These are phyloP conservation scores for Chelon labrosus DNA, from an alignment of 2,797 vertebrate genomes.

Conservation along the genomic window DNA sequence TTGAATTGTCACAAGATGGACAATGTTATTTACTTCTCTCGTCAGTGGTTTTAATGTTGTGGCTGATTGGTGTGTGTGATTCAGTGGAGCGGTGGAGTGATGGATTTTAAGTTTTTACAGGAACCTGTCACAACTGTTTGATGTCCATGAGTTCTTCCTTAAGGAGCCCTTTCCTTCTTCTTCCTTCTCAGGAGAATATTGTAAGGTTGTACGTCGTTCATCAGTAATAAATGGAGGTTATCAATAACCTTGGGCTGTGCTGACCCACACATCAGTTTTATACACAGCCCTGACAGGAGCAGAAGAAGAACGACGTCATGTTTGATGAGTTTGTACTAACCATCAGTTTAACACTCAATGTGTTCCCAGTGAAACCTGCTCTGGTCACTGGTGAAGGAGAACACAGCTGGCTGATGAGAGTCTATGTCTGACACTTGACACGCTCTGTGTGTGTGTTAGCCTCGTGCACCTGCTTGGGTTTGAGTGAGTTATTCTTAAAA, in stretches of 20 bases:
- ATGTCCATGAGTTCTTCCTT: slow-evolving; percentile 16
- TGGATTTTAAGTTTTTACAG: slow-evolving; percentile 19
- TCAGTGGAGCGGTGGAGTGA: neutral
- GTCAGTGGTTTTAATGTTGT: no score
- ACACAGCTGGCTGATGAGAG: slow-evolving; percentile 15
- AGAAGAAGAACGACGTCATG: slow-evolving; percentile 8
- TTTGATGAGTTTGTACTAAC: slow-evolving; percentile 21
- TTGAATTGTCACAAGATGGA: no score
- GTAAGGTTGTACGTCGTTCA: slow-evolving; percentile 49
- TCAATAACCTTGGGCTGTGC: slow-evolving; percentile 37
- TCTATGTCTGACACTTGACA: neutral
- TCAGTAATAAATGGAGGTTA: slow-evolving; percentile 46
- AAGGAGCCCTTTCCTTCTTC: slow-evolving; percentile 14
- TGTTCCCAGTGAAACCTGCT: slow-evolving; percentile 23
- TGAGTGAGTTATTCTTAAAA: slow-evolving; percentile 27
- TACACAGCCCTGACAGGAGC: slow-evolving; percentile 2
- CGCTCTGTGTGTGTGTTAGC: neutral
- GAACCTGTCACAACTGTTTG: slow-evolving; percentile 41
- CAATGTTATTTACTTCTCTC: no score
- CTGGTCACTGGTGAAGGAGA: slow-evolving; percentile 12
- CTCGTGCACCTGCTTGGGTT: neutral
- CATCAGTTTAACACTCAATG: slow-evolving; percentile 38
- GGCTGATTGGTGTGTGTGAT: neutral
- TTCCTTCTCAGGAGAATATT: slow-evolving; percentile 26
- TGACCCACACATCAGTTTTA: slow-evolving; percentile 28